These are phyloP conservation scores for Sinodicranocentrus sp. DNA, from an alignment of 2,888 invertebrate species.

Conservation along the genomic window DNA sequence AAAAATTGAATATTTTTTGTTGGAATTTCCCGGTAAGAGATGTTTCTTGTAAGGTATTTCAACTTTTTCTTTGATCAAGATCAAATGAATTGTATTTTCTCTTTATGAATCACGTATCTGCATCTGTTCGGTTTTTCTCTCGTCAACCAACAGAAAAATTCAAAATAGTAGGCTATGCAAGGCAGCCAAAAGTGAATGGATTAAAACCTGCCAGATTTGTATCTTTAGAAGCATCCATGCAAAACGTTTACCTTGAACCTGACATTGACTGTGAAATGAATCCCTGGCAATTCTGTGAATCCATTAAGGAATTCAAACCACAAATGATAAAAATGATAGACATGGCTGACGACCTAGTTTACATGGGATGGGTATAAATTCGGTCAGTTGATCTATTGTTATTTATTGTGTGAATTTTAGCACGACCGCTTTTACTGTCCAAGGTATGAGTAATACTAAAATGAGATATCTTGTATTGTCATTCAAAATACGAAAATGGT, in stretches of 20 bases:
- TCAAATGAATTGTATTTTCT: neutral
- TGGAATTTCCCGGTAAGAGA: neutral
- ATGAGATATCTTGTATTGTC: too few relatives aligned
- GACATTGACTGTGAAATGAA: conserved; percentile 9
- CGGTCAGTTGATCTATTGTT: conserved; percentile 22
- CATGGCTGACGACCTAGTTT: neutral
- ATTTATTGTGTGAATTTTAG: conserved; percentile 22
- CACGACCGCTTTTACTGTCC: conserved; percentile 36
- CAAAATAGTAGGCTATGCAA: too few relatives aligned
- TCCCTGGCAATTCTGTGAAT: neutral
- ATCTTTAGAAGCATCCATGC: neutral
- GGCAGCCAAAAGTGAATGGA: too few relatives aligned
- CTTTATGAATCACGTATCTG: neutral
- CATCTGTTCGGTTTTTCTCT: neutral
- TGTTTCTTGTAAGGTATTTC: neutral
- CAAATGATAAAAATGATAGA: neutral
- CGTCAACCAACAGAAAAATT: too few relatives aligned
- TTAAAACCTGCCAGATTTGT: too few relatives aligned
- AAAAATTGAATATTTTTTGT: neutral
- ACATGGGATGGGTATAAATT: neutral
- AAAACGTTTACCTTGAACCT: conserved; percentile 47
- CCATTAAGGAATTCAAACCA: neutral
- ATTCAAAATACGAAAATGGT: too few relatives aligned
- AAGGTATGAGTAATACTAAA: too few relatives aligned
- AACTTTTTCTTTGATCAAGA: neutral